These are phyloP conservation scores for Gymnoscelis rufifasciata DNA, from an alignment of 2,888 invertebrate genomes.

Conservation along the genomic window DNA sequence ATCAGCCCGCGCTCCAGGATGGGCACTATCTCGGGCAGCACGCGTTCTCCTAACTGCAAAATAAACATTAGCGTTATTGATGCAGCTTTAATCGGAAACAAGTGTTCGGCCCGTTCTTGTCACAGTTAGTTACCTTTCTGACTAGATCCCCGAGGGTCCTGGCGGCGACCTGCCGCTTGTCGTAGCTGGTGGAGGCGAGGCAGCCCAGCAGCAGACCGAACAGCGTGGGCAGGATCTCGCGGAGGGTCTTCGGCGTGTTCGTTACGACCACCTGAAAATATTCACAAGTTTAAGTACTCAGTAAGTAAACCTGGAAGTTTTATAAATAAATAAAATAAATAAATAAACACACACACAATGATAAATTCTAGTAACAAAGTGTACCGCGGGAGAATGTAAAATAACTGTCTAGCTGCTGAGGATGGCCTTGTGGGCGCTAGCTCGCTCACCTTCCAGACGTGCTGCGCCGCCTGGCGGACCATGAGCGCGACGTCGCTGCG, in stretches of 20 bases:
- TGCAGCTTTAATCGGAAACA: neutral
- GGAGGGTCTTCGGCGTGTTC: slow-evolving; percentile 96
- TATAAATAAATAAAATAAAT: no score
- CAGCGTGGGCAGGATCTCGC: slow-evolving; percentile 96
- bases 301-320: no score
- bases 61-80: neutral
- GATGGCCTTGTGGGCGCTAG: no score
- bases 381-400: no score
- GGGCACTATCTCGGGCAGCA: slow-evolving; percentile 98
- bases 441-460: no score
- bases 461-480: no score
- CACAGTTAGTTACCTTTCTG: slow-evolving; percentile 79
- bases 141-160: slow-evolving; percentile 98
- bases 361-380: no score
- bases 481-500: no score
- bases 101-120: no score
- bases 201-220: slow-evolving; percentile 95
- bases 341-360: no score
- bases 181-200: slow-evolving; percentile 96
- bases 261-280: slow-evolving; percentile 89
- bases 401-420: no score
- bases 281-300: no score
- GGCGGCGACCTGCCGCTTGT: slow-evolving; percentile 97
- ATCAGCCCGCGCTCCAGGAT: slow-evolving; percentile 96
- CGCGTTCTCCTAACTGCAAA: slow-evolving; percentile 91